phyloP scores from a whole-genome alignment of 2,113 vertebrate species.

The Pelecanoides urinatrix region DNA sequence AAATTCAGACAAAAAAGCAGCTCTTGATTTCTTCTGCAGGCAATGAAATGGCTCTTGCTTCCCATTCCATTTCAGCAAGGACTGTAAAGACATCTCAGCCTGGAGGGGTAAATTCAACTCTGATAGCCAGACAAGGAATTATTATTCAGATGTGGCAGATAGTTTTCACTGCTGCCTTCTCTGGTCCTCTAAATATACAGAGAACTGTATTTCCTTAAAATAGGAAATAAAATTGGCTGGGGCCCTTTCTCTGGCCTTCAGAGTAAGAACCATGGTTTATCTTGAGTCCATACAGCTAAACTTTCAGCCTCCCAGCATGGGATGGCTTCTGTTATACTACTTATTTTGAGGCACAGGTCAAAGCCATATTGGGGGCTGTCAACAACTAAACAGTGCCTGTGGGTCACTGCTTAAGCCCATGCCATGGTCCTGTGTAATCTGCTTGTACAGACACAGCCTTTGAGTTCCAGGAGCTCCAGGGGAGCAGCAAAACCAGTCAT shows the following conservation, averaged over 20 bases:
- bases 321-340: background rate
- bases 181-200: background rate
- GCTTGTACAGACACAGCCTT: background rate
- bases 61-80: background rate
- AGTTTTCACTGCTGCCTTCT: background rate
- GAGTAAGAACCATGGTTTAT: background rate
- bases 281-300: background rate
- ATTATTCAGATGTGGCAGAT: background rate
- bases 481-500: background rate
- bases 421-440: background rate
- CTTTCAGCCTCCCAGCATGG: background rate
- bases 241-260: background rate
- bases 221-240: background rate
- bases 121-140: background rate
- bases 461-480: background rate
- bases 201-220: background rate
- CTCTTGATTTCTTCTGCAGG: background rate
- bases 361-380: background rate
- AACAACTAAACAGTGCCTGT: background rate
- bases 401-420: background rate
- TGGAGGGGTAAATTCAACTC: background rate
- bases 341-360: background rate
- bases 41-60: background rate
- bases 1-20: background rate
- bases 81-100: background rate